Base-by-base conservation (phyloP, 2,888 invertebrate genomes). In the Scaptodrosophila latifasciaeformis region DNA sequence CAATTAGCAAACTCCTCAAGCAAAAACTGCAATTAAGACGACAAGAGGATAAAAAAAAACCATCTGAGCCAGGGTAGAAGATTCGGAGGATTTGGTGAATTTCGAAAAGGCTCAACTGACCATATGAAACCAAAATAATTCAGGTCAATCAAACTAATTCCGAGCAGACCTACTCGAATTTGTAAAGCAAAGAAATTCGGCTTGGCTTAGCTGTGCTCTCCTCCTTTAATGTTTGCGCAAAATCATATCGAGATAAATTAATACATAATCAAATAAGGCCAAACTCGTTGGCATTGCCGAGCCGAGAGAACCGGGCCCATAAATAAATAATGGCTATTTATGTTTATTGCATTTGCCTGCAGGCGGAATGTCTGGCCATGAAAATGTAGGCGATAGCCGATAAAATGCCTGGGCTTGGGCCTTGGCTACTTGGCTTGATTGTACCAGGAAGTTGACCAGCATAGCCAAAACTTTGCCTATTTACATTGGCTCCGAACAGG, bases 291-390 rank as follows among this genome's bases (percentile, higher is more conserved):
- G 21, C 35, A 17, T 17, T 18, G 24, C 24, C 24, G 24, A 5
- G 3, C 4, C 24, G 4, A 3, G 24, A 24, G 24, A 3, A 5
- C 24, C 24, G 51, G 30, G 21, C 21, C 15, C 54, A 78, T 78
- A 79, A 81, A 81, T 76, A 74, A 74, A 77, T 74, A 78, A 78
- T 81, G 64, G 63, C 78, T 71, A 78, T 81, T 75, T 75, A 75
- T 75, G 81, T 63, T 78, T 76, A 81, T 76, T 79, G 65, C 67
- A 64, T 59, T 58, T 59, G 37, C 57, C 68, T 64, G 57, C 55
- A 29, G 67, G 60, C 56, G 2, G 10, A 12, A 34, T 34, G 12
- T 6, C 13, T 10, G 39, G 39, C n/a, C 13, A 10, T 13, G n/a
- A n/a, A n/a, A n/a, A n/a, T n/a, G n/a, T n/a, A n/a, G n/a, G n/a